Base-by-base conservation (phyloP, 2,888 invertebrate genomes). In the Papilio elwesi region DNA sequence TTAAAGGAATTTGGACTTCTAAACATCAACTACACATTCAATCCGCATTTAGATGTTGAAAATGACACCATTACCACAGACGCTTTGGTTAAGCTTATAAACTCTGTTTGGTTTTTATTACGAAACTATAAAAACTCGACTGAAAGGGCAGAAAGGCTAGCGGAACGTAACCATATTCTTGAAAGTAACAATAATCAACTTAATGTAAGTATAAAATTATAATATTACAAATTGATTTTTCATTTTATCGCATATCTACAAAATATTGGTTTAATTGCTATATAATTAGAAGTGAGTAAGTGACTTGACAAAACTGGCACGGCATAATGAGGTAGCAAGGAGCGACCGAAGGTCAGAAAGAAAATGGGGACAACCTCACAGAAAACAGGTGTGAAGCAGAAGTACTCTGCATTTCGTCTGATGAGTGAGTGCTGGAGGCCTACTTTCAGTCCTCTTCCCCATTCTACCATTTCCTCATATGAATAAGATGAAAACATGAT, bases 151-250 rank as follows among this genome's bases (percentile, higher is more conserved):
- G 85, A 89, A 43, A 78, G 77, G 73, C 80, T 92, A 72, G 75
- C 82, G 59, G 92, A 92, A 78, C 87, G 89, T 76, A 91, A 90
- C 77, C 88, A 90, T 77, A 80, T 87, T 64, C 81, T 92, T 74
- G 90, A 90, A 76, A 86, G 88, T 66, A 89, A 82, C 71, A 93
- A 90, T 78, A 92, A 90, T 76, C 88, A 90, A 73, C 80, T 93
- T 36, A 89, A 88, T 82, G 93, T 93, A 83, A 79, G 91, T 77
- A 73, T 8, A 15, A 68, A 57, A 10, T 43, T 9, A 26, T 26
- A 43, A 43, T 10, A 3, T 49, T 11, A 49, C 13, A 10, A 49
- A 12, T 13, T 49, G 47, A 1, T 49, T 49, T 49, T 49, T 6
- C 47, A 6, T 47, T 47, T 9, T 47, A 9, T 47, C 47, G 47